Evolutionary conservation across 2,113 vertebrate species (phyloP).

Genomic region (Accipiter virgatus): DNA sequence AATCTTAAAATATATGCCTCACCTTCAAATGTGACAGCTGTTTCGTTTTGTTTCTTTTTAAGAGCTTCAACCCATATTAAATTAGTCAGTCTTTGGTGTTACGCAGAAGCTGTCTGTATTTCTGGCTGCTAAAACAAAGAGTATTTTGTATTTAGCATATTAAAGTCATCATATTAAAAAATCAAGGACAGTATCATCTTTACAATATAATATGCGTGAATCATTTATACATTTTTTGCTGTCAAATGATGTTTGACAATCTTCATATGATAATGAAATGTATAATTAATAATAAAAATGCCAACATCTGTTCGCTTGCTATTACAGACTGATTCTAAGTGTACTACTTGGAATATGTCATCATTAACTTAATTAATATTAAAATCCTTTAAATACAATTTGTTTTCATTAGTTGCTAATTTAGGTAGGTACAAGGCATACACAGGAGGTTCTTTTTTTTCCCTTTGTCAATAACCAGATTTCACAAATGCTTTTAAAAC

Average conservation of each 20-base stretch:
- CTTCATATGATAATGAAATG: slow-evolving; percentile 84
- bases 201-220: slow-evolving; percentile 65
- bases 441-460: slow-evolving; percentile 44
- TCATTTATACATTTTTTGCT: slow-evolving; percentile 69
- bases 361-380: slow-evolving; percentile 82
- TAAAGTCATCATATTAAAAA: slow-evolving; percentile 63
- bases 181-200: slow-evolving; percentile 47
- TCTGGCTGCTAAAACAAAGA: slow-evolving; percentile 44
- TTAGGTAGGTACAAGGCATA: slow-evolving; percentile 59
- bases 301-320: slow-evolving; percentile 83
- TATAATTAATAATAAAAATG: slow-evolving; percentile 86
- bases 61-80: slow-evolving; percentile 3
- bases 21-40: slow-evolving; percentile 29
- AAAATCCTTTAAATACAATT: slow-evolving; percentile 80
- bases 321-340: slow-evolving; percentile 75
- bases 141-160: slow-evolving; percentile 40
- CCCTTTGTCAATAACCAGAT: slow-evolving; percentile 41
- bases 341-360: slow-evolving; percentile 77
- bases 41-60: background rate
- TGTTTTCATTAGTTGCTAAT: slow-evolving; percentile 79
- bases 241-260: slow-evolving; percentile 81
- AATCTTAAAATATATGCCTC: slow-evolving; percentile 31
- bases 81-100: slow-evolving; percentile 11
- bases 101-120: slow-evolving; percentile 13
- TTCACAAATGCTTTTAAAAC: slow-evolving; percentile 57